These are phyloP conservation scores for Diabrotica balteata DNA, from an alignment of 2,888 invertebrate genomes.

Conservation along the genomic window DNA sequence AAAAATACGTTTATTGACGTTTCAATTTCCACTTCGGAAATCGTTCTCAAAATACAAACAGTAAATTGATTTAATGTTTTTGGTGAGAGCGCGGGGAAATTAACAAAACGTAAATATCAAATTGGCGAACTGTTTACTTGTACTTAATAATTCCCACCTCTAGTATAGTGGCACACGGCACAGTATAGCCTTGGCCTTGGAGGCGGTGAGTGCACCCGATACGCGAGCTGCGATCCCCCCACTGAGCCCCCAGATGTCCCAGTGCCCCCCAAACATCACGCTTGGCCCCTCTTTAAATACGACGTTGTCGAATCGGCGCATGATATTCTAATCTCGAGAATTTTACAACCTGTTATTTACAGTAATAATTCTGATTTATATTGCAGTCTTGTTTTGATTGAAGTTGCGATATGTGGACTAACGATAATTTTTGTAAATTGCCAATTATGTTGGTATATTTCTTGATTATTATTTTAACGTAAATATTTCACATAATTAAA, in stretches of 20 bases:
- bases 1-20: no score
- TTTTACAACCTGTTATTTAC: constrained; percentile 7
- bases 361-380: constrained; percentile 2
- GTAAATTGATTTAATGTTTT: background rate
- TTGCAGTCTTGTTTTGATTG: no score
- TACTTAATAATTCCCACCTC: constrained; percentile 7
- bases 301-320: constrained; percentile 11
- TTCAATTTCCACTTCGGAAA: no score
- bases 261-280: constrained; percentile 51
- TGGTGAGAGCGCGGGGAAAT: background rate
- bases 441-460: no score
- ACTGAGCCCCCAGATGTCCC: constrained; percentile 51
- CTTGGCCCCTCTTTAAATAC: constrained; percentile 19
- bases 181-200: constrained; percentile 55
- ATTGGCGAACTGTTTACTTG: no score
- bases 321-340: constrained; percentile 8
- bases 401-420: no score
- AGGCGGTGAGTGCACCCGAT: constrained; percentile 52
- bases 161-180: constrained; percentile 7
- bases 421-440: no score
- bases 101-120: background rate
- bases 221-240: constrained; percentile 41
- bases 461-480: no score
- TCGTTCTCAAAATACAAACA: no score
- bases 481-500: no score